Evolutionary conservation across 2,888 invertebrate genomes (phyloP).

Genomic region (Torymus texanus): DNA sequence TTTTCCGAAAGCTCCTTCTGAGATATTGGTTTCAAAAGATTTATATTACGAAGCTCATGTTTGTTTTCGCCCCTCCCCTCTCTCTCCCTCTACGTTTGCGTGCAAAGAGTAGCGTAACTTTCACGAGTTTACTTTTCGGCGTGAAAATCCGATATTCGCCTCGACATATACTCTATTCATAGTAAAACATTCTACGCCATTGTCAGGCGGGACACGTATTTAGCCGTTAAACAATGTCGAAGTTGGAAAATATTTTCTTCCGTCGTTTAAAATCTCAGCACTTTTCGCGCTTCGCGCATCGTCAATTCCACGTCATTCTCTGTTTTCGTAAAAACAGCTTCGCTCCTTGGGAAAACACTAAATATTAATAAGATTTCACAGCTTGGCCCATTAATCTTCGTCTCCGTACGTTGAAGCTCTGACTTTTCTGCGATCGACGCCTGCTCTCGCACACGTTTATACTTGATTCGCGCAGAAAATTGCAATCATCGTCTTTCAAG

Average conservation of each 20-base stretch:
- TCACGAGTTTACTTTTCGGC: too few species aligned
- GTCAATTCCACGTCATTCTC: not conserved
- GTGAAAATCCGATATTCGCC: too few species aligned
- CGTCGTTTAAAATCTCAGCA: constrained; percentile 1
- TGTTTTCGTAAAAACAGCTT: not conserved
- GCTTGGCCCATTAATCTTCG: not conserved
- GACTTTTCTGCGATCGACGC: not conserved
- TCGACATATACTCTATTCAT: too few species aligned
- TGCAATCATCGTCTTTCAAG: not conserved
- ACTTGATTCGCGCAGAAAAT: not conserved
- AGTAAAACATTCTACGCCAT: too few species aligned
- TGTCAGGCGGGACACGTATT: too few species aligned
- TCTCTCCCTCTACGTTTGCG: too few species aligned
- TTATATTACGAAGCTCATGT: too few species aligned
- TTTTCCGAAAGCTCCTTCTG: too few species aligned
- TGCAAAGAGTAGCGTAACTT: too few species aligned
- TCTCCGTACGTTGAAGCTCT: not conserved
- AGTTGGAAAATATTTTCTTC: not conserved
- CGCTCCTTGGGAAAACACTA: constrained; percentile 46
- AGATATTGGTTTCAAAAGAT: too few species aligned
- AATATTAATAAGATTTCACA: constrained; percentile 54
- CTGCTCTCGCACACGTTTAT: too few species aligned
- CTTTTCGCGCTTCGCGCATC: not conserved
- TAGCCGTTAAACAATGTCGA: not conserved
- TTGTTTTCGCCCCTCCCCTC: too few species aligned